A percentile compares a stretch with the other conserved stretches of the same genome.
These are phyloP conservation scores for Eulemur macaco DNA, from an alignment of 2,113 vertebrate genomes.

Conservation along the genomic window DNA sequence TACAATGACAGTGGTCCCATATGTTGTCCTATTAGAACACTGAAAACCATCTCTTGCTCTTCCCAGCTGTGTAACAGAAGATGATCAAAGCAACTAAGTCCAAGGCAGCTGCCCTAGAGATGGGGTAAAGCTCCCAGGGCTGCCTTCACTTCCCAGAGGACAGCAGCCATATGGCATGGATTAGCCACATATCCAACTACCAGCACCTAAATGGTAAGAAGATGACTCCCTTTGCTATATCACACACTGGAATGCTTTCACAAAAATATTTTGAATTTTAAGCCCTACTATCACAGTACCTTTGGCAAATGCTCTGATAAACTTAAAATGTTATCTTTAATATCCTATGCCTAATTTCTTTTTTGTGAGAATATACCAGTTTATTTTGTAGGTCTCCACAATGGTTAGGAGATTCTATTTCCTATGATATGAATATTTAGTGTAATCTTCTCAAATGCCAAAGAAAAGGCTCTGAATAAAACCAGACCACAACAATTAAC, in stretches of 20 bases:
- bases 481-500: neutral
- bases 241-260: constrained; percentile 59
- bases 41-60: constrained; percentile 40
- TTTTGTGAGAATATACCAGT: neutral
- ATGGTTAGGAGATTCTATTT: constrained; percentile 2
- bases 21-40: neutral
- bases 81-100: constrained; percentile 67
- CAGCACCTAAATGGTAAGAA: constrained; percentile 48
- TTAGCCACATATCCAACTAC: constrained; percentile 67
- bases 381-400: constrained; percentile 28
- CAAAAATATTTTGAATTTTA: constrained; percentile 50
- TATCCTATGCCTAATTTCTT: constrained; percentile 18
- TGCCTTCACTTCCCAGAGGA: constrained; percentile 46
- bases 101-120: constrained; percentile 49
- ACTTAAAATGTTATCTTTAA: constrained; percentile 52
- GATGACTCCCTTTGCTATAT: constrained; percentile 29
- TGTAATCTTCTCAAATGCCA: constrained; percentile 30
- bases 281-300: neutral
- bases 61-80: constrained; percentile 54
- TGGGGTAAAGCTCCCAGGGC: constrained; percentile 30
- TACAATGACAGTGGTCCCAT: constrained; percentile 8
- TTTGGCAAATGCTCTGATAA: constrained; percentile 52
- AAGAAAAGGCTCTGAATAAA: neutral
- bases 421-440: neutral
- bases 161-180: constrained; percentile 65